Evolutionary conservation across 2,797 vertebrate species (phyloP).

Genomic region (Sciurus vulgaris): DNA sequence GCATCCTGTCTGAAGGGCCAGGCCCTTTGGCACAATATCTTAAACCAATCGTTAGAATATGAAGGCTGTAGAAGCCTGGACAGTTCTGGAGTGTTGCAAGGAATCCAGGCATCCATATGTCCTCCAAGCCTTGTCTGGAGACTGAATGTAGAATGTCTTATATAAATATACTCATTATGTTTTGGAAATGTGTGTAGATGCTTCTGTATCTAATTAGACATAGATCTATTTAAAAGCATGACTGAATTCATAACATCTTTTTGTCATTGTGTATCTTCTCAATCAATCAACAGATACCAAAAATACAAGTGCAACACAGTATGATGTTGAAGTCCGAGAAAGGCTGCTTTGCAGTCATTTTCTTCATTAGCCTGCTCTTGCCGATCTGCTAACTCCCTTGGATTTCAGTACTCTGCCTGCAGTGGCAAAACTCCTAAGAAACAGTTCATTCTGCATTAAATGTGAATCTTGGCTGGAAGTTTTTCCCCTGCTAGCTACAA

Average conservation of each 20-base stretch:
- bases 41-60: not conserved
- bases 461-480: not conserved
- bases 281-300: not conserved
- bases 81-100: not conserved
- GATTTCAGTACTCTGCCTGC: not conserved
- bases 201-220: conserved; percentile 39
- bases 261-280: conserved; percentile 26
- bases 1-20: not conserved
- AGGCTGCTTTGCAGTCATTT: not conserved
- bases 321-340: not conserved
- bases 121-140: not conserved
- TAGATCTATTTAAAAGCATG: conserved; percentile 41
- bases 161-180: not conserved
- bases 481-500: not conserved
- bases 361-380: not conserved
- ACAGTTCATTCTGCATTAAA: not conserved
- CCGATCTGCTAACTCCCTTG: not conserved
- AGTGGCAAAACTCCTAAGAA: not conserved
- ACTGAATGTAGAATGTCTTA: not conserved
- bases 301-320: not conserved
- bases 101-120: not conserved
- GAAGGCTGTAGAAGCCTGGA: not conserved
- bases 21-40: not conserved
- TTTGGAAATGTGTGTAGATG: conserved; percentile 31
- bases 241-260: conserved; percentile 52